Conservation (phyloP, 2,888 invertebrate species). For the Glyphotaelius pellucidus region DNA sequence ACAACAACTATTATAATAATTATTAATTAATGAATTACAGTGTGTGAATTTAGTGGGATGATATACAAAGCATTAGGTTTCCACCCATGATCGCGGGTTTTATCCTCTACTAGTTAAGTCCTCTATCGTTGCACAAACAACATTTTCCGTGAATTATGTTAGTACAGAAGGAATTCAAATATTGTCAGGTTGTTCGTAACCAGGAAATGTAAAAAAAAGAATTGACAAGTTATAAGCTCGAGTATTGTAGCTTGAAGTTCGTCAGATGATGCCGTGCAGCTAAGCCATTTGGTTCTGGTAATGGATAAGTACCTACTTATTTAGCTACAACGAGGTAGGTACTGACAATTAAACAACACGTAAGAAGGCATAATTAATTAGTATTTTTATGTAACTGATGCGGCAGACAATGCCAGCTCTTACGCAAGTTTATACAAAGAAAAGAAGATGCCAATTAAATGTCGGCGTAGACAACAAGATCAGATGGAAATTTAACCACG, state of each 20-base stretch:
- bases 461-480: conserved; percentile 2
- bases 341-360: background rate
- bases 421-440: conserved; percentile 11
- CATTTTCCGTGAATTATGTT: too few relatives aligned
- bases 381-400: conserved; percentile 32
- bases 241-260: background rate
- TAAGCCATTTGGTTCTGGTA: background rate
- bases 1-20: too few relatives aligned
- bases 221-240: background rate
- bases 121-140: too few relatives aligned
- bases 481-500: conserved; percentile 14
- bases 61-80: too few relatives aligned
- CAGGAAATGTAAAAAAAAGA: background rate
- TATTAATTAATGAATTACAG: too few relatives aligned
- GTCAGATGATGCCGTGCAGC: background rate
- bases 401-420: conserved; percentile 27
- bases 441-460: conserved; percentile 15
- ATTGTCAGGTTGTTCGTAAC: too few relatives aligned
- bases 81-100: too few relatives aligned
- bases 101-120: too few relatives aligned
- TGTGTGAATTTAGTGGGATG: too few relatives aligned
- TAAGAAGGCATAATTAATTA: conserved; percentile 35
- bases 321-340: background rate
- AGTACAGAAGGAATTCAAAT: too few relatives aligned
- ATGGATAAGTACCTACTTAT: background rate